These are phyloP conservation scores for Albula glossodonta DNA, from an alignment of 2,113 vertebrate species.

Conservation along the genomic window DNA sequence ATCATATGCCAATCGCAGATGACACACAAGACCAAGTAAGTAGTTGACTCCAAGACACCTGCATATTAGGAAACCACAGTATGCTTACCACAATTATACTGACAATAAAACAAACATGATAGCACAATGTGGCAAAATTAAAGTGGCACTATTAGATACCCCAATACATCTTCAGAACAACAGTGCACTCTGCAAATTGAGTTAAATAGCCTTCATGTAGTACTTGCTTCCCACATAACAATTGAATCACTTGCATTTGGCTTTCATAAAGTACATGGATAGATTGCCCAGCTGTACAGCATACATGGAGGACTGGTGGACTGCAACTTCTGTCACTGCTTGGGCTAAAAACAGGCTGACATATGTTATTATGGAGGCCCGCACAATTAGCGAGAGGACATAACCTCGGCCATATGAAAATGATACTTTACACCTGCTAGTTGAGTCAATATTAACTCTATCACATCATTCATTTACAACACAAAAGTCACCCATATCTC, in stretches of 20 bases:
- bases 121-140: neutral
- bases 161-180: neutral
- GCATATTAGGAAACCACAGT: neutral
- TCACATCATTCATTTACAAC: too few species aligned
- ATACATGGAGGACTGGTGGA: neutral
- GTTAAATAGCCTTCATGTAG: slow-evolving; percentile 8
- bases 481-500: too few species aligned
- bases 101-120: neutral
- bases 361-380: too few species aligned
- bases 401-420: too few species aligned
- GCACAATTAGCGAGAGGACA: neutral
- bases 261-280: neutral
- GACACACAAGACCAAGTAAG: neutral
- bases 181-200: neutral
- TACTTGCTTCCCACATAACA: neutral
- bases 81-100: neutral
- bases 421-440: too few species aligned
- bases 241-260: neutral
- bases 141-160: neutral
- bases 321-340: neutral
- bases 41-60: neutral
- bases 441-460: too few species aligned
- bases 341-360: neutral
- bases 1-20: neutral
- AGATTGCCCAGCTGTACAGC: neutral